phyloP scores from a whole-genome alignment of 2,888 invertebrate genomes.

The Rhaphigaster nebulosa region DNA sequence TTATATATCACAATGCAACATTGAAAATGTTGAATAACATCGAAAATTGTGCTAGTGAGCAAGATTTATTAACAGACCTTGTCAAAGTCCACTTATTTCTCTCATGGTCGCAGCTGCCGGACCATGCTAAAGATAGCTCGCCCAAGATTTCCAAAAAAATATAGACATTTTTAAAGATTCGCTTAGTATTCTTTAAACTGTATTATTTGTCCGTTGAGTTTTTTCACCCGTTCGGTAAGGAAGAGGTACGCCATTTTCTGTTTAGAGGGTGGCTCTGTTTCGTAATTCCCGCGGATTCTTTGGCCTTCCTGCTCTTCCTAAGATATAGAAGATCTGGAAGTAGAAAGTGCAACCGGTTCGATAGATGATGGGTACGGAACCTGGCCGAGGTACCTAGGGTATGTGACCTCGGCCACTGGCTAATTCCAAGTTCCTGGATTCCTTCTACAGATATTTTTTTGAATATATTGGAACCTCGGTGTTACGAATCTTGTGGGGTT shows the following conservation, averaged over 20 bases:
- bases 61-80: background rate
- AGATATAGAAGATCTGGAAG: background rate
- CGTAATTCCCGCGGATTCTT: background rate
- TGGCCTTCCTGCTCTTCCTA: background rate
- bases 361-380: background rate
- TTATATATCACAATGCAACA: background rate
- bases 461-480: too few relatives aligned
- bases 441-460: background rate
- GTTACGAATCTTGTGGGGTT: too few relatives aligned
- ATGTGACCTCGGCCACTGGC: background rate
- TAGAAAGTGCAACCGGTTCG: slow-evolving; percentile 21
- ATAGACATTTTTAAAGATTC: background rate
- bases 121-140: background rate
- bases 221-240: background rate
- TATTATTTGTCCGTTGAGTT: background rate
- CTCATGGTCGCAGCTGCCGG: background rate
- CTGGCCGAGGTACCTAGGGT: background rate
- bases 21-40: background rate
- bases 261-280: background rate
- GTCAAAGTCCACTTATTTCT: background rate
- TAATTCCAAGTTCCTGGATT: background rate
- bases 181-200: background rate
- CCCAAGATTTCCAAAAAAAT: background rate
- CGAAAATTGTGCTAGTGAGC: background rate
- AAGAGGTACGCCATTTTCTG: background rate